Base-by-base conservation (phyloP, 2,888 invertebrate species). In the Cryptus viduatorius region DNA sequence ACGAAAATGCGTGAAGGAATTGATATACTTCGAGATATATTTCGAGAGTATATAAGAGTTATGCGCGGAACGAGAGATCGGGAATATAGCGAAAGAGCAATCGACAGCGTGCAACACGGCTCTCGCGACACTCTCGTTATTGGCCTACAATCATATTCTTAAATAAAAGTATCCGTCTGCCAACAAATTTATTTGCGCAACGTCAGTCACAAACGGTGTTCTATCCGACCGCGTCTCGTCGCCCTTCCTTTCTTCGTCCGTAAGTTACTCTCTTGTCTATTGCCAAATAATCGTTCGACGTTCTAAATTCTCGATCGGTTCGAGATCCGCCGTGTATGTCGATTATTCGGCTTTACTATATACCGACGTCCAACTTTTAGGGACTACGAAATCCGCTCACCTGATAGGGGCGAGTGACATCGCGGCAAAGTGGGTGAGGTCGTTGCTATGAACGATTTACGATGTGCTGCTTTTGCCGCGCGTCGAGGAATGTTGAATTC, bases 321-420 rank as follows among this genome's bases (percentile, higher is more conserved):
- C 82, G 50, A 8, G 80, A 75, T 76, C 48, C 16, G 4, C 50
- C 24, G 37, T 44, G 29, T 24, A 69, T 42, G 19, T 19, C 69
- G 19, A 64, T 76, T 50, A 37, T 8, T 4, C 37, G 37, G 37
- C 37, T 37, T 37, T 4, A 37, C 37, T 4, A 37, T 37, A 37
- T 7, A 37, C 4, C 37, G 37, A 37, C 37, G 37, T 7, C 37
- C 37, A 56, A 24, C 24, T 37, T 37, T 37, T 7, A 37, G 4
- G 37, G 37, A 37, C 37, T 37, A 37, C 37, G 37, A 37, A 37
- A 37, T 1, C 84, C 77, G 76, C 86, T 88, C 89, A 94, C 95
- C 96, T 92, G 96, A 96, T 92, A 97, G 95, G 24, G 97, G 97
- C 65, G 97, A 97, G 94, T 97, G 97, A 89, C 97, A 97, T 93